Base-by-base conservation (phyloP, 2,113 vertebrate genomes). In the Sinocyclocheilus maitianheensis region DNA sequence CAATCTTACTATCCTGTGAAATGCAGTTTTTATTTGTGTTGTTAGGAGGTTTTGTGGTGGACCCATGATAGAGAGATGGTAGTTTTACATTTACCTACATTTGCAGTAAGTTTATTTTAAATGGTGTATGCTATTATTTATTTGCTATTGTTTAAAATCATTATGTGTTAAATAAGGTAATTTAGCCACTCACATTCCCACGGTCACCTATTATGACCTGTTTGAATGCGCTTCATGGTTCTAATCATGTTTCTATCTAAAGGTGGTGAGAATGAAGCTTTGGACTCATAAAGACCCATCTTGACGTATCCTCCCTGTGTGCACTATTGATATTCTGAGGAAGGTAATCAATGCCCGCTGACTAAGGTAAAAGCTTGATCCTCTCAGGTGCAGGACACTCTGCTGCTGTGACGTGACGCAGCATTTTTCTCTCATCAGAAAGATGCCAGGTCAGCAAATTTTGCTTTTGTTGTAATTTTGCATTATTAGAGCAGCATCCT, bases 301-400 rank as follows among this genome's bases (percentile, higher is more conserved):
- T 34, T 82, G 80, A 46, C n/a, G 14, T 48, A 26, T 81, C 14
- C 43, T 48, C 16, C 16, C 18, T 67, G 74, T 65, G 26, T 85
- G 74, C 62, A 8, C 2, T 55, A 82, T 43, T 79, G 84, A 67
- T 85, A 40, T 79, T 85, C 40, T 53, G 77, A 58, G 22, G n/a
- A 55, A 60, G 69, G n/a, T 72, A 74, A 81, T 86, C 85, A 58
- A 71, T 86, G 37, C 12, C 58, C 12, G 65, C 63, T 86, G 63
- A 67, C 63, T 71, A 53, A 43, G 72, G 63, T 85, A 43, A 72
- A 80, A 40, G 43, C 62, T 51, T 43, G 67, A 81, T 26, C 43
- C 69, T 63, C 72, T 80, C 85, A 76, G 79, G 78, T 86, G 85
- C 37, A 37, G 24, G 30, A 58, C 77, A 65, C 51, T 71, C 20